Percentiles rank a stretch among this genome's conserved stretches.
phyloP scores from a whole-genome alignment of 1,140 invertebrate genomes.

The Orussus abietinus region DNA sequence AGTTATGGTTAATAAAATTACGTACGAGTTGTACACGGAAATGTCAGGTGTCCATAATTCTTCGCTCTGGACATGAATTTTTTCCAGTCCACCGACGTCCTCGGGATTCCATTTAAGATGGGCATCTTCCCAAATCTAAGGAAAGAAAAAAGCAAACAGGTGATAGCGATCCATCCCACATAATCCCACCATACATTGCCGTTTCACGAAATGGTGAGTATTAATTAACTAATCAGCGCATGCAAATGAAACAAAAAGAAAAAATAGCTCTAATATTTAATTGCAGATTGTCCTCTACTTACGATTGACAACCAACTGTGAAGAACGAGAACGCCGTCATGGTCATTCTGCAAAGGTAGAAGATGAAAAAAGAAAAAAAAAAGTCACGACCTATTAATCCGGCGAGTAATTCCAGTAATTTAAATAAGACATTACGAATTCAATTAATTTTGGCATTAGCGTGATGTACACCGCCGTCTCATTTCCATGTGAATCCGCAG shows the following conservation, averaged over 20 bases:
- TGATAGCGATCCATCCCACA: no score
- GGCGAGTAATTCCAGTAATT: neutral
- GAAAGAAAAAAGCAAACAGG: constrained; percentile 15
- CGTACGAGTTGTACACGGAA: constrained; percentile 52
- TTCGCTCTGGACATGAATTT: constrained; percentile 37
- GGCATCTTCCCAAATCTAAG: constrained; percentile 48
- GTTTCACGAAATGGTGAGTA: no score
- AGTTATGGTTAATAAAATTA: constrained; percentile 11
- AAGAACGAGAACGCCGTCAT: constrained; percentile 24
- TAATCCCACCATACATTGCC: no score
- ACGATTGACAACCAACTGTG: constrained; percentile 37
- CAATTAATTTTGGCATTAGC: constrained; percentile 51
- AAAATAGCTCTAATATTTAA: neutral
- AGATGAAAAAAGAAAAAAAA: constrained; percentile 3
- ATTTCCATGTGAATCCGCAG: constrained; percentile 36
- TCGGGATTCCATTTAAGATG: constrained; percentile 50
- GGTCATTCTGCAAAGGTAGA: constrained; percentile 27
- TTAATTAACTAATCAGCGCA: no score
- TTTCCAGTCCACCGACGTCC: constrained; percentile 42
- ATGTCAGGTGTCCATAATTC: constrained; percentile 54
- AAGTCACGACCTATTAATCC: constrained; percentile 6
- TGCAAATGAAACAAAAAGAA: neutral
- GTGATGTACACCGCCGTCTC: constrained; percentile 47
- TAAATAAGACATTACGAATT: constrained; percentile 51
- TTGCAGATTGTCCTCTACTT: constrained; percentile 18